Percentiles rank a stretch among this genome's conserved stretches.
These are phyloP conservation scores for Clunio marinus DNA, from an alignment of 2,888 invertebrate genomes.

Conservation along the genomic window DNA sequence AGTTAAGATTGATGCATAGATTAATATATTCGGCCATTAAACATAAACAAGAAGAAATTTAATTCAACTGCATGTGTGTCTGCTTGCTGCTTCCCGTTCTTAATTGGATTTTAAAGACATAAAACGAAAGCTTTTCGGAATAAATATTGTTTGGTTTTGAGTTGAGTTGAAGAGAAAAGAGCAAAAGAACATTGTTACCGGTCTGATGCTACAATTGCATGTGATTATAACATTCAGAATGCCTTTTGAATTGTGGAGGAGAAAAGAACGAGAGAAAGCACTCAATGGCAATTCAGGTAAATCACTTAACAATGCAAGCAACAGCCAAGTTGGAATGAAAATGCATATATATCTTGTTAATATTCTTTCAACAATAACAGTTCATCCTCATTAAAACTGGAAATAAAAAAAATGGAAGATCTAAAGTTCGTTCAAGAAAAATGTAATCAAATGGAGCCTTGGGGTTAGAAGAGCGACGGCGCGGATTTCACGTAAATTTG, in stretches of 20 bases:
- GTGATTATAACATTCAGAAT: slow-evolving; percentile 7
- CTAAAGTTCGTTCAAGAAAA: background rate
- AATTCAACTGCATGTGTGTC: background rate
- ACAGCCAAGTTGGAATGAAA: background rate
- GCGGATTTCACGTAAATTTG: background rate
- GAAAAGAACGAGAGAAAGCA: slow-evolving; percentile 7
- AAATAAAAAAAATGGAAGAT: slow-evolving; percentile 2
- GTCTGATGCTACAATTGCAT: slow-evolving; percentile 25
- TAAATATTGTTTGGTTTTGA: too few species aligned
- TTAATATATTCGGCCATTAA: slow-evolving; percentile 19
- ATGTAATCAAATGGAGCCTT: slow-evolving; percentile 15
- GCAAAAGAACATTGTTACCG: background rate
- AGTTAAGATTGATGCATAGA: slow-evolving; percentile 15
- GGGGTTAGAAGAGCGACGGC: slow-evolving; percentile 19
- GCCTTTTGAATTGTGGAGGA: background rate
- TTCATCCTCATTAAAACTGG: slow-evolving; percentile 23
- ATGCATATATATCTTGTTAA: slow-evolving; percentile 23
- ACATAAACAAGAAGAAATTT: background rate
- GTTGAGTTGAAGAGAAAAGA: background rate
- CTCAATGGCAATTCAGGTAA: slow-evolving; percentile 27
- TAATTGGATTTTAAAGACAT: slow-evolving; percentile 33
- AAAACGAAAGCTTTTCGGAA: slow-evolving; percentile 14
- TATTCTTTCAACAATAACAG: slow-evolving; percentile 2
- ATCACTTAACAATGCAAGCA: slow-evolving; percentile 29
- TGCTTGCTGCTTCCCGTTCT: background rate